Base-by-base conservation (phyloP, 2,113 vertebrate genomes). In the Channa argus region DNA sequence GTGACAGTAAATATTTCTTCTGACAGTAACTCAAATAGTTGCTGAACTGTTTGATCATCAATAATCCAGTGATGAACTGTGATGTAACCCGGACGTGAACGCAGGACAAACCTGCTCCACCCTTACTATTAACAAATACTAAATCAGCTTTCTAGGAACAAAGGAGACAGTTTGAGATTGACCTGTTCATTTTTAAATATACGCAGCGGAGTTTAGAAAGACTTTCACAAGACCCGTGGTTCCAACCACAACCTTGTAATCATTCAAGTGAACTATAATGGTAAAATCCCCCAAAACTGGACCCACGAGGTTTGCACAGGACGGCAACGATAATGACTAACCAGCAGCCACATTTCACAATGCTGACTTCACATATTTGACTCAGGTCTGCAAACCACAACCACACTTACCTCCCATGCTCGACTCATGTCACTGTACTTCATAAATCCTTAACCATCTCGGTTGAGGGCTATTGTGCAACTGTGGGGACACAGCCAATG, bases 321-420 rank as follows among this genome's bases (percentile, higher is more conserved):
- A 62, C 11, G 5, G 52, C 55, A 11, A 34, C 13, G 10, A 37
- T 69, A 60, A 62, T 76, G 61, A 74, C 58, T 52, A 67, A 75
- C 54, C 44, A 66, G 36, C 47, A 54, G 47, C n/a, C 13, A n/a
- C 54, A 62, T 86, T 89, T 81, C 74, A 74, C 75, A 81, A 67
- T 54, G 54, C 55, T 59, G 66, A 80, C 65, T 81, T 71, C 76
- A 70, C 56, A 81, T 86, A 72, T 82, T 86, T 80, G 65, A 69
- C 63, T 75, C 46, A 63, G 53, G 71, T 79, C 71, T 73, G 56
- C 69, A 64, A 86, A 82, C 80, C 77, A 74, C 10, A 7, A 55
- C 82, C 82, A 34, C 60, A 61, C n/a, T 74, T 84, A 70, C 68
- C 83, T 77, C 87, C 84, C 79, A 75, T 7, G 63, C 61, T 61